A percentile compares a stretch with the other conserved stretches of the same genome.
phyloP scores from a whole-genome alignment of 2,888 invertebrate genomes.

The Dicycla oo region DNA sequence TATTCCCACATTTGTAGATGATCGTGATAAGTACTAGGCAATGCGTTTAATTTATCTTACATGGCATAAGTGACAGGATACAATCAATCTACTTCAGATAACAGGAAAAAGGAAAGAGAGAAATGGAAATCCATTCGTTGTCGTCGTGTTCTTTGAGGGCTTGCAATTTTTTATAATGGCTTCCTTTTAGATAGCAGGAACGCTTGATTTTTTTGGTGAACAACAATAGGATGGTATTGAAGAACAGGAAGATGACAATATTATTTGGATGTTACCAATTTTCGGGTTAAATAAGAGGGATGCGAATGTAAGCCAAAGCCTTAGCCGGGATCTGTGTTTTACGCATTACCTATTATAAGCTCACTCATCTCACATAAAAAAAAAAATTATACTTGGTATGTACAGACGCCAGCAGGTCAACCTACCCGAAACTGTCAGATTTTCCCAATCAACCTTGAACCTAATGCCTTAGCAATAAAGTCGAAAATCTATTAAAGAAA shows the following conservation, averaged over 20 bases:
- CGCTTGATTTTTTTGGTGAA: too few relatives aligned
- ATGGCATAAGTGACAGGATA: conserved; percentile 15
- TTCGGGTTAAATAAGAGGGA: not conserved
- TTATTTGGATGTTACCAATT: too few relatives aligned
- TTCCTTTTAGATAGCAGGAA: too few relatives aligned
- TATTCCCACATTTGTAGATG: conserved; percentile 6
- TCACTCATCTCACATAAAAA: too few relatives aligned
- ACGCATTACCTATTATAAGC: not conserved
- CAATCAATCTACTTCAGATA: conserved; percentile 9
- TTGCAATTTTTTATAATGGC: not conserved
- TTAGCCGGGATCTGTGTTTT: too few relatives aligned
- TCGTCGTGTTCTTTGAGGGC: not conserved
- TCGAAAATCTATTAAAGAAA: too few relatives aligned
- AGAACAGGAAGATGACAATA: not conserved
- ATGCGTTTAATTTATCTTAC: conserved; percentile 10
- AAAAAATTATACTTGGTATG: too few relatives aligned
- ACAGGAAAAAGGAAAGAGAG: not conserved
- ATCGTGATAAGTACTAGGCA: conserved; percentile 1
- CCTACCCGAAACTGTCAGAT: too few relatives aligned
- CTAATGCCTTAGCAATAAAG: too few relatives aligned
- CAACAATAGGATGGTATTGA: not conserved
- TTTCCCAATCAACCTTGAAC: too few relatives aligned
- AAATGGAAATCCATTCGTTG: not conserved
- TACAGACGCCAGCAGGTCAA: too few relatives aligned
- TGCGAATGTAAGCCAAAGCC: not conserved